Conservation (phyloP, 2,888 invertebrate species). For the Lasiommata megera region DNA sequence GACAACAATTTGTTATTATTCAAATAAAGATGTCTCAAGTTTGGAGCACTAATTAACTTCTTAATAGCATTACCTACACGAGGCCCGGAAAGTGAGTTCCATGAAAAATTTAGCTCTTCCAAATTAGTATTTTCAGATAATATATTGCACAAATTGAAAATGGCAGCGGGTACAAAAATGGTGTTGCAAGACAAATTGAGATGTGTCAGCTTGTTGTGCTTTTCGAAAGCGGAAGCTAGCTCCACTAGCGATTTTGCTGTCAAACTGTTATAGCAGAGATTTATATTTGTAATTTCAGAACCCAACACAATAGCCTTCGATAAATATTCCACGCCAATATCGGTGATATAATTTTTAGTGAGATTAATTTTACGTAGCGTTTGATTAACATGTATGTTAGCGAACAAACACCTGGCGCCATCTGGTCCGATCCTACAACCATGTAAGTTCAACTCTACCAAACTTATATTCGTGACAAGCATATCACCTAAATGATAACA, state of each 20-base stretch:
- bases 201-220: conserved; percentile 38
- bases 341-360: conserved; percentile 38
- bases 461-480: conserved; percentile 37
- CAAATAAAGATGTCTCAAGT: conserved; percentile 35
- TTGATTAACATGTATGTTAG: conserved; percentile 36
- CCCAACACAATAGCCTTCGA: conserved; percentile 37
- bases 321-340: conserved; percentile 38
- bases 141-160: conserved; percentile 37
- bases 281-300: conserved; percentile 37
- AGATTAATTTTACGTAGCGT: conserved; percentile 38
- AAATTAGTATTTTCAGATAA: too few species aligned
- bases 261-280: conserved; percentile 46
- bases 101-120: too few species aligned
- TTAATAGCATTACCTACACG: conserved; percentile 33
- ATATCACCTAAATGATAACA: conserved; percentile 45
- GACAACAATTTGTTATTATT: conserved; percentile 40
- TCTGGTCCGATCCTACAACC: conserved; percentile 43
- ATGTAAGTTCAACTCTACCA: conserved; percentile 40
- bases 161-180: conserved; percentile 35
- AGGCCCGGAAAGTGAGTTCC: too few species aligned
- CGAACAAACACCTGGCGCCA: conserved; percentile 36
- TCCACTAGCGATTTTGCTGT: conserved; percentile 34
- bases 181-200: conserved; percentile 46
- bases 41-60: conserved; percentile 32
- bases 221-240: conserved; percentile 42